Conservation (phyloP, 2,888 invertebrate species). For the Tiphia femorata region DNA sequence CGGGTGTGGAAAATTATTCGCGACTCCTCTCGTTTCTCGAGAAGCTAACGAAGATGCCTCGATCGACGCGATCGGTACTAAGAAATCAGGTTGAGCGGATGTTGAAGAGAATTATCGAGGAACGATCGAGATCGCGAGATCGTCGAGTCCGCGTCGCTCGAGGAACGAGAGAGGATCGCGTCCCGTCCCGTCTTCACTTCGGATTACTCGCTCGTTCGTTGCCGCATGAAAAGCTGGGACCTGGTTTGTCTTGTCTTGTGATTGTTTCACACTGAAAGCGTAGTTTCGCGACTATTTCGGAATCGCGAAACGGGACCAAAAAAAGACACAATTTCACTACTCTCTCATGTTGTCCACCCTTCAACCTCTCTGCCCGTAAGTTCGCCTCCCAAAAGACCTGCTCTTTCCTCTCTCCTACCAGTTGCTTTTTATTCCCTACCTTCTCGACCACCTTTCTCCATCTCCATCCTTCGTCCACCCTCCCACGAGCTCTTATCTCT, state of each 20-base stretch:
- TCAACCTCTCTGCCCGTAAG: background rate
- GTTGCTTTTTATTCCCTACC: constrained; percentile 7
- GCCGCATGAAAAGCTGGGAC: constrained; percentile 43
- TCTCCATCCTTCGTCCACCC: constrained; percentile 13
- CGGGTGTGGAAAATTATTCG: too few species aligned
- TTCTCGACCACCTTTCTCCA: constrained; percentile 15
- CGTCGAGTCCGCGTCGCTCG: too few species aligned
- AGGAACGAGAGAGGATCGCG: too few species aligned
- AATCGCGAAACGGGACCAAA: constrained; percentile 65
- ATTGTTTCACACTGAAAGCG: constrained; percentile 56
- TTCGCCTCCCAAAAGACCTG: too few species aligned
- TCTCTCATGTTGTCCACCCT: constrained; percentile 37
- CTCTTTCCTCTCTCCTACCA: constrained; percentile 15
- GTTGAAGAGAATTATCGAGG: too few species aligned
- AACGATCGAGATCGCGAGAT: too few species aligned
- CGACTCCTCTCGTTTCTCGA: too few species aligned
- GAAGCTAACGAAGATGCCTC: too few species aligned
- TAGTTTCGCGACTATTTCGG: constrained; percentile 46
- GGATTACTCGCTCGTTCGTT: constrained; percentile 30
- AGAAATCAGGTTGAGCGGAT: too few species aligned
- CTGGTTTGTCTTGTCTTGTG: constrained; percentile 54
- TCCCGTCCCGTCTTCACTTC: constrained; percentile 20
- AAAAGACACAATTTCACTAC: constrained; percentile 55
- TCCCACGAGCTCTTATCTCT: constrained; percentile 10
- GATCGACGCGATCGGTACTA: too few species aligned